Conservation (phyloP, 1,140 invertebrate genomes). For the Asbolus verrucosus region DNA sequence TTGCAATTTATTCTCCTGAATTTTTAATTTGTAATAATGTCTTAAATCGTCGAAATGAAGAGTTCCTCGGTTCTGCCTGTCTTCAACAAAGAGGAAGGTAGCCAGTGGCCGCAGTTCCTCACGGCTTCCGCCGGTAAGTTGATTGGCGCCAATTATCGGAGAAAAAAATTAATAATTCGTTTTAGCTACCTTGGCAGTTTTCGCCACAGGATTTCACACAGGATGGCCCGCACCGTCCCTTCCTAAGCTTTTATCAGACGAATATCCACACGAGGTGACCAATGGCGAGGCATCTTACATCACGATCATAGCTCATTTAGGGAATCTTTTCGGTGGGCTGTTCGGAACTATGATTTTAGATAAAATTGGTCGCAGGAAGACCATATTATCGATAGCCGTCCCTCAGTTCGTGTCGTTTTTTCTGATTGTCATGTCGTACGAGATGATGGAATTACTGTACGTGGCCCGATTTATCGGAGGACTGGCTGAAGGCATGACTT, state of each 20-base stretch:
- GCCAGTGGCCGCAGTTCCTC: too few relatives aligned
- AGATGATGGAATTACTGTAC: conserved; percentile 65
- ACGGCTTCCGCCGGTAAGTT: too few relatives aligned
- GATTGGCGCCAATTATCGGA: too few relatives aligned
- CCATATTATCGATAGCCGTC: conserved; percentile 64
- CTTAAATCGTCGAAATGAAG: too few relatives aligned
- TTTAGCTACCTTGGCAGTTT: conserved; percentile 42
- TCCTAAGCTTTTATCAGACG: conserved; percentile 63
- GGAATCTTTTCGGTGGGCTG: conserved; percentile 70
- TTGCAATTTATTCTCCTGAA: too few relatives aligned
- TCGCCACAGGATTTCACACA: conserved; percentile 45
- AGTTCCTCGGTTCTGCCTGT: too few relatives aligned
- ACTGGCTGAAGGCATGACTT: conserved; percentile 49
- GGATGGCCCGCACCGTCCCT: conserved; percentile 74
- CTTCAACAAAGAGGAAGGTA: too few relatives aligned
- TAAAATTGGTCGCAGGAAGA: conserved; percentile 71
- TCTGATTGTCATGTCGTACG: neutral
- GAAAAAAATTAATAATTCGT: too few relatives aligned
- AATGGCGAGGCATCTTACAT: conserved; percentile 69
- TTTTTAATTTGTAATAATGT: too few relatives aligned
- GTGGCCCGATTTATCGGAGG: conserved; percentile 64
- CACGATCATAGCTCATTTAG: conserved; percentile 72
- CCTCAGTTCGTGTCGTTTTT: neutral
- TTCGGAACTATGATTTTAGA: conserved; percentile 69
- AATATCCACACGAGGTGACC: conserved; percentile 57